A percentile compares a stretch with the other conserved stretches of the same genome.
phyloP scores from a whole-genome alignment of 2,888 invertebrate genomes.

The Leptura quadrifasciata region DNA sequence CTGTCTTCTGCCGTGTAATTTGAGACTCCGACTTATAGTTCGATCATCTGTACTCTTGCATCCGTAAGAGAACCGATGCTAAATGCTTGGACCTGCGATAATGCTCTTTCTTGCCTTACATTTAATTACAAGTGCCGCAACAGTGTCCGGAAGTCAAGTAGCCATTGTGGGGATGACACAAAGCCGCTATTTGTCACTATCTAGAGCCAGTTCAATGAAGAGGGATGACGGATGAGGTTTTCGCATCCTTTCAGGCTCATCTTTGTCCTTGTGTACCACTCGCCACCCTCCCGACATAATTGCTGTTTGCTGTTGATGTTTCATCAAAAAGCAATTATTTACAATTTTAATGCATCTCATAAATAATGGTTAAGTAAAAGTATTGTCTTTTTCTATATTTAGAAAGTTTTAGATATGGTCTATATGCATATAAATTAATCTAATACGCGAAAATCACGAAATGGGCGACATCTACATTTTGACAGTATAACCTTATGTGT shows the following conservation, averaged over 20 bases:
- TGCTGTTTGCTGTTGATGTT: slow-evolving; percentile 7
- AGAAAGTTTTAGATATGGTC: no score
- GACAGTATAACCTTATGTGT: no score
- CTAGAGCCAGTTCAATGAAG: background rate
- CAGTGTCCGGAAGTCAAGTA: slow-evolving; percentile 4
- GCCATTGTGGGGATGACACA: slow-evolving; percentile 7
- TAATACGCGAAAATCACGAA: no score
- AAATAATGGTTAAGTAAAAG: no score
- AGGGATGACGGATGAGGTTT: slow-evolving; percentile 7
- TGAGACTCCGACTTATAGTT: no score
- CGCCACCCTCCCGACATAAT: background rate
- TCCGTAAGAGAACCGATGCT: background rate
- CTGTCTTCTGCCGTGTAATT: no score
- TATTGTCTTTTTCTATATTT: no score
- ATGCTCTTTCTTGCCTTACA: background rate
- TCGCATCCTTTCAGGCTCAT: slow-evolving; percentile 1
- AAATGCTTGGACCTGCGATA: background rate
- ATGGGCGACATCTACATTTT: no score
- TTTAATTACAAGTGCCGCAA: slow-evolving; percentile 3
- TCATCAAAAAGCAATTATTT: background rate
- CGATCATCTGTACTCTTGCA: no score
- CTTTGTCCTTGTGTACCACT: slow-evolving; percentile 1
- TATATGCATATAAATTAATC: no score
- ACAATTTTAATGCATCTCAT: no score
- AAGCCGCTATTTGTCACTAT: slow-evolving; percentile 7